Evolutionary conservation across 2,888 invertebrate species (phyloP).

Genomic region (Leptarthrus brevirostris): DNA sequence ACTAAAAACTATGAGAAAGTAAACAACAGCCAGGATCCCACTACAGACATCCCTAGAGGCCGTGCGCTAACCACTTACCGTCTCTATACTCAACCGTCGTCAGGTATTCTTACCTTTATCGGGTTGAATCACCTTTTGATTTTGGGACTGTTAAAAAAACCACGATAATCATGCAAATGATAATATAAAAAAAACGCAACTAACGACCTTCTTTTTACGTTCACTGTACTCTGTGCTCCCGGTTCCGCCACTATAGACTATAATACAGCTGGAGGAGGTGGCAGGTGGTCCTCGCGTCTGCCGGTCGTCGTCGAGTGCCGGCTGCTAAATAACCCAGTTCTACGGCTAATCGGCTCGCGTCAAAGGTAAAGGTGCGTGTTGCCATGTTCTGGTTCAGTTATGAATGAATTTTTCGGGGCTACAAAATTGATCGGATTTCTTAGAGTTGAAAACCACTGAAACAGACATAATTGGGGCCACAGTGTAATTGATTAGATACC

Average conservation of each 20-base stretch:
- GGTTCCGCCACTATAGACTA: background rate
- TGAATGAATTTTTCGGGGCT: background rate
- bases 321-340: conserved; percentile 21
- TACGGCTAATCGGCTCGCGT: background rate
- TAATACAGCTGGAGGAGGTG: background rate
- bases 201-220: background rate
- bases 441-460: background rate
- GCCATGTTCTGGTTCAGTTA: background rate
- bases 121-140: conserved; percentile 4
- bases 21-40: background rate
- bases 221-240: background rate
- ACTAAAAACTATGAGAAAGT: background rate
- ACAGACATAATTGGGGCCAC: background rate
- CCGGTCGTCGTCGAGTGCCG: background rate
- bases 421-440: background rate
- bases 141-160: background rate
- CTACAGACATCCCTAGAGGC: background rate
- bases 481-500: background rate
- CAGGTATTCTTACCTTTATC: no score
- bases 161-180: conserved; percentile 6
- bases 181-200: background rate
- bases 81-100: no score
- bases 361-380: background rate
- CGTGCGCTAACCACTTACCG: background rate
- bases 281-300: conserved; percentile 21